A percentile compares a stretch with the other conserved stretches of the same genome.
phyloP scores from a whole-genome alignment of 2,113 vertebrate species.

The Sprattus sprattus region DNA sequence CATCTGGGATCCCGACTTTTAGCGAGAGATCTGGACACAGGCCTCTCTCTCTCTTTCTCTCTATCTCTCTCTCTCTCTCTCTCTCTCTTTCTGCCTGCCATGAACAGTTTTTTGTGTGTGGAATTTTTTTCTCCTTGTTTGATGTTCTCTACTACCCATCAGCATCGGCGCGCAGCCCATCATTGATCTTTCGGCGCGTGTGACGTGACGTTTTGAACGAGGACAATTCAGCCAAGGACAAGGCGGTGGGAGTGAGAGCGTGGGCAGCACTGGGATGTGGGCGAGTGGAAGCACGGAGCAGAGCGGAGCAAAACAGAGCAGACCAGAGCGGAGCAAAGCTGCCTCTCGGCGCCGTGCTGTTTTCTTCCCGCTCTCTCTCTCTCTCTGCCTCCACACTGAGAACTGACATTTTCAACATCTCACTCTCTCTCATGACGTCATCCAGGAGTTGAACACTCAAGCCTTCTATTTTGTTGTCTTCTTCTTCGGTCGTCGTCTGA shows the following conservation, averaged over 20 bases:
- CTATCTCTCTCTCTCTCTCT: not conserved
- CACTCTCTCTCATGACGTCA: not conserved
- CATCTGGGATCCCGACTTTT: not conserved
- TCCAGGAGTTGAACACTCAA: not conserved
- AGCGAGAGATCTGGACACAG: not conserved
- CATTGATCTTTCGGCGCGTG: not conserved
- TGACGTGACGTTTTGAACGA: not conserved
- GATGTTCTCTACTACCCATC: not conserved
- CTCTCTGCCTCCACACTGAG: slow-evolving; percentile 1
- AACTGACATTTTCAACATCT: slow-evolving; percentile 21
- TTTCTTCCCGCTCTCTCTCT: not conserved
- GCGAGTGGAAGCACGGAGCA: not conserved
- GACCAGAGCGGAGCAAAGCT: not conserved
- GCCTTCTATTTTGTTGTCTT: not conserved
- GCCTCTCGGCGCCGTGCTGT: not conserved
- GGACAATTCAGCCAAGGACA: not conserved
- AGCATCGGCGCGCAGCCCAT: not conserved
- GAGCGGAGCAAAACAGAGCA: not conserved
- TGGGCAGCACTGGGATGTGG: not conserved
- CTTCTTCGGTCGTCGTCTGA: not conserved
- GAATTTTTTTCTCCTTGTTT: not conserved
- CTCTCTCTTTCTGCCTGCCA: not conserved
- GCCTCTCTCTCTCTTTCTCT: not conserved
- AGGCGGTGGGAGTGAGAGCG: not conserved
- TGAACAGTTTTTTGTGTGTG: not conserved